Evolutionary conservation across 2,797 vertebrate species (phyloP), one percentile per base, ranked within the genome.

Genomic region (Argyrosomus regius): DNA sequence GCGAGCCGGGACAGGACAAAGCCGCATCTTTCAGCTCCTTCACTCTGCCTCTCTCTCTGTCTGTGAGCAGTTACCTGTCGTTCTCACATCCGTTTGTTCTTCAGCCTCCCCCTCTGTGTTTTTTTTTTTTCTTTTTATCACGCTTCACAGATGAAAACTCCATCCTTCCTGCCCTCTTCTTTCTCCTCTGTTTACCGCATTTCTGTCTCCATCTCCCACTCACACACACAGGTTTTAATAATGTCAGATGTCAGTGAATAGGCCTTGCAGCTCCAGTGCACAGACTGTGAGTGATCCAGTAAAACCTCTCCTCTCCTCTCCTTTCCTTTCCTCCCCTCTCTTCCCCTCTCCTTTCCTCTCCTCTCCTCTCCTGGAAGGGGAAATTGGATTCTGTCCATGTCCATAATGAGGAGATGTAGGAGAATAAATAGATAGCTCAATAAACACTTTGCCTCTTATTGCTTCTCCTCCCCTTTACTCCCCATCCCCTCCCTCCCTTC

Each of bases 381-480:
- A 94, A 94, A 95, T 95, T 95, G 93, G 94, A 95, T 94, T 94
- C 93, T 93, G 94, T 95, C 94, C 93, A 95, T 94, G 92, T 95
- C 91, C 91, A 93, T 95, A 96, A 95, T 95, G 94, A 95, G 94
- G 92, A 94, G 93, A 94, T 95, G 94, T 93, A 93, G 94, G 92
- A 93, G 93, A 96, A 95, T 95, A 95, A 96, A 96, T 95, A 95
- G 94, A 95, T 94, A 92, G 94, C 95, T 96, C 94, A 96, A 95
- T 95, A 96, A 95, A 95, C 94, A 94, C 94, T 95, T 95, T 94
- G 93, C 91, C 85, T 94, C 94, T 94, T 94, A 95, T 94, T 95
- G 94, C 93, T 92, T 93, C 92, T 90, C 94, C 86, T 91, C 41
- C 83, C 1, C 76, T 78, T 50, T 6, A 73, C 83, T 91, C 86